Evolutionary conservation across 2,113 vertebrate species (phyloP).

Genomic region (Xenopus borealis): DNA sequence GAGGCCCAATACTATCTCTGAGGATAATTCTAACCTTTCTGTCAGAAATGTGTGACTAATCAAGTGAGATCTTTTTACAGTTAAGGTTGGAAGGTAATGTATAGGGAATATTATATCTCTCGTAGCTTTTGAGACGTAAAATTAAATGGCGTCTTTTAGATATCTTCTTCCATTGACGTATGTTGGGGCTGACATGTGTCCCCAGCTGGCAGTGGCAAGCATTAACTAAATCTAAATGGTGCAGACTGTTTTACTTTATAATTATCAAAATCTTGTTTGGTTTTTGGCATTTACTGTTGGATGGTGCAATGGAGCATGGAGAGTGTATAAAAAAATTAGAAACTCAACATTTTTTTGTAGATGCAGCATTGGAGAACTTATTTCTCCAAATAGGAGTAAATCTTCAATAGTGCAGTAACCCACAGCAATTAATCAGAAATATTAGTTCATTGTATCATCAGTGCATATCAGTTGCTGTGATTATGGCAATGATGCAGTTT

Average conservation of each 20-base stretch:
- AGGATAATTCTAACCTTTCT: constrained; percentile 12
- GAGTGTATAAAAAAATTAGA: too few relatives aligned
- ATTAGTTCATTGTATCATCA: too few relatives aligned
- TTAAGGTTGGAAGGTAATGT: constrained; percentile 35
- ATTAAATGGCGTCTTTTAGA: constrained; percentile 34
- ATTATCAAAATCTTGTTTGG: neutral
- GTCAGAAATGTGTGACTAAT: constrained; percentile 33
- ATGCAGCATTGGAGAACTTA: too few relatives aligned
- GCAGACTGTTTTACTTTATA: neutral
- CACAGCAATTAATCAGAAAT: too few relatives aligned
- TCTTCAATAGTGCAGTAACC: too few relatives aligned
- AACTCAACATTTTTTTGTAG: too few relatives aligned
- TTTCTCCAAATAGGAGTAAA: too few relatives aligned
- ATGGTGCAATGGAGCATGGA: too few relatives aligned
- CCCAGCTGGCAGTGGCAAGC: constrained; percentile 22
- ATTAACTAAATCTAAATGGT: constrained; percentile 7
- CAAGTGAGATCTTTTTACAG: constrained; percentile 26
- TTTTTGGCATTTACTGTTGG: neutral
- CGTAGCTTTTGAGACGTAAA: constrained; percentile 26
- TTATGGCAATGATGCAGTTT: too few relatives aligned
- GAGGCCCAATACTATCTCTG: neutral
- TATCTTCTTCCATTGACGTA: constrained; percentile 22
- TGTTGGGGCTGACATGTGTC: constrained; percentile 23
- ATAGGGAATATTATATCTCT: constrained; percentile 35
- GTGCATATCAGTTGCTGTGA: too few relatives aligned